A percentile compares a stretch with the other conserved stretches of the same genome.
Conservation (phyloP, 1,140 invertebrate species). For the Eumaeus atala region DNA sequence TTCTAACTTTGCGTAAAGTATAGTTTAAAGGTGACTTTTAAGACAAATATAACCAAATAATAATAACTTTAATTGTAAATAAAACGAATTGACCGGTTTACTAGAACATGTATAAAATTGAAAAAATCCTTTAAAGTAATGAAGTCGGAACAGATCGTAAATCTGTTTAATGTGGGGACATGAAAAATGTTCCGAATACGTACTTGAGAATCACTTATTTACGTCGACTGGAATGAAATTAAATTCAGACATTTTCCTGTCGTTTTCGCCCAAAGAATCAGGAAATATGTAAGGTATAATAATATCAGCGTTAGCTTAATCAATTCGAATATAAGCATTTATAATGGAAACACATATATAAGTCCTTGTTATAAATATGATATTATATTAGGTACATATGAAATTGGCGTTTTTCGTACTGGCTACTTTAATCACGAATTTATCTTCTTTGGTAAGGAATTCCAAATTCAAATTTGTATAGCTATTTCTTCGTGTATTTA, state of each 20-base stretch:
- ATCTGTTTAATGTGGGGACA: constrained; percentile 38
- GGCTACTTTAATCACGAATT: too few species aligned
- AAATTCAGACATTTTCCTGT: constrained; percentile 27
- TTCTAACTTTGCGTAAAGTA: too few species aligned
- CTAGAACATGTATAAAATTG: constrained; percentile 24
- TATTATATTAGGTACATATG: too few species aligned
- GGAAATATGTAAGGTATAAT: constrained; percentile 14
- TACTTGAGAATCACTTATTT: constrained; percentile 38
- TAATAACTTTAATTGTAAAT: too few species aligned
- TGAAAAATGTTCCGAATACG: constrained; percentile 52
- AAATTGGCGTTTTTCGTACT: too few species aligned
- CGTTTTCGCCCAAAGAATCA: constrained; percentile 11
- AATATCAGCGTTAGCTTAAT: constrained; percentile 7
- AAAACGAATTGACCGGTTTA: too few species aligned
- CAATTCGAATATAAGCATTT: not conserved
- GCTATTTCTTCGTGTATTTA: too few species aligned
- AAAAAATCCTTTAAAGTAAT: constrained; percentile 36
- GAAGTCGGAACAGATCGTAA: constrained; percentile 31
- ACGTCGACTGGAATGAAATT: constrained; percentile 29
- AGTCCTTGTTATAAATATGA: too few species aligned
- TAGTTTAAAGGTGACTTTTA: too few species aligned
- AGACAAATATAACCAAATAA: too few species aligned
- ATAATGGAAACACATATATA: not conserved
- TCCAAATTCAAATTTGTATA: too few species aligned
- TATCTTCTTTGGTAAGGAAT: too few species aligned